Base-by-base conservation (phyloP, 2,113 vertebrate genomes). In the Tichodroma muraria region DNA sequence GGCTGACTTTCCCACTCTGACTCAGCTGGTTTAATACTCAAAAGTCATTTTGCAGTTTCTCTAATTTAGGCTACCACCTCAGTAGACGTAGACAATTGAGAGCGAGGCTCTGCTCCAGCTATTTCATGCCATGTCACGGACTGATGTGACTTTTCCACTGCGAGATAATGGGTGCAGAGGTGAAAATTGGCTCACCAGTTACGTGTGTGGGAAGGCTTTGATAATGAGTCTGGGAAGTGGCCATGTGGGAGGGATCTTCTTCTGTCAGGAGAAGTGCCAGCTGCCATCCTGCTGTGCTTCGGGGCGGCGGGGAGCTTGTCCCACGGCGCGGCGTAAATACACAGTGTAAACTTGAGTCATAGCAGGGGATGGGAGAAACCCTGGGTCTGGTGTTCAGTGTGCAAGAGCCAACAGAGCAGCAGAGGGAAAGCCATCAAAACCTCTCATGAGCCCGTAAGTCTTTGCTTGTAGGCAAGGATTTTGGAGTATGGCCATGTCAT, bases 321-420 rank as follows among this genome's bases (percentile, higher is more conserved):
- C 73, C 4, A 1, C 0, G 0, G n/a, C 38, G 16, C 0, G 0
- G 21, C 0, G 0, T 52, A 86, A 82, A 76, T 50, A 12, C 9
- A 3, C 0, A 0, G 3, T 21, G n/a, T 66, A 76, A 86, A 54
- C n/a, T n/a, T 10, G n/a, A 80, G 42, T 53, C 47, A 49, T 4
- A 18, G 49, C 37, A 80, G 16, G 11, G 59, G 10, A 53, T 69
- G 52, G 63, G 49, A 52, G 22, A 66, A 59, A 16, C 50, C 47
- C 31, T 68, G 68, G 28, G 3, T 33, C 50, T 89, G 14, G 8
- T 20, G 17, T 25, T 57, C 37, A 40, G 8, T 3, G 1, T 20
- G 38, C 1, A 8, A 83, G 49, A 66, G 9, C 10, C 38, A 69
- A 53, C 1, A 5, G 13, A 49, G 6, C 57, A 61, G 31, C 2